Evolutionary conservation across 2,888 invertebrate species (phyloP), one percentile per base, ranked within the genome.

Genomic region (Dorcus hopei): DNA sequence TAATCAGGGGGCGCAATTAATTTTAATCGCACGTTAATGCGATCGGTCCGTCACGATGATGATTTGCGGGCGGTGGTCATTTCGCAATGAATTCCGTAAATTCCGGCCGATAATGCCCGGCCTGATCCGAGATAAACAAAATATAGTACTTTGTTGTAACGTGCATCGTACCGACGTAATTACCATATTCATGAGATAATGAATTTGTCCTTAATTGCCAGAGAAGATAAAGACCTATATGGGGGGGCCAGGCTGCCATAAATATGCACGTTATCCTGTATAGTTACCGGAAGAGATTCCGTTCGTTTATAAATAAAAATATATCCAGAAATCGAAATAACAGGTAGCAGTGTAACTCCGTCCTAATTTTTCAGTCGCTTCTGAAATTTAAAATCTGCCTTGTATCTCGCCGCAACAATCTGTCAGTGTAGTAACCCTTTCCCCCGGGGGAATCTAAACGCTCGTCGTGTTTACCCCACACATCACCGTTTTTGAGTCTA

Each of bases 101-200:
- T 51, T 57, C 39, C 26, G 42, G 26, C 41, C 49, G 59, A 59
- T 59, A 56, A 59, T 52, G 59, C 49, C 26, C 49, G 56, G 55
- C 52, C 49, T 49, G 52, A 59, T 52, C 49, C 45, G 19, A 59
- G 55, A 59, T 59, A 59, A 59, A 56, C 55, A 59, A 59, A 59
- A 59, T 59, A 56, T 52, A 55, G 59, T 43, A 52, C 59, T 59
- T 49, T 48, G 26, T 26, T 26, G 48, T 59, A 14, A 52, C 52
- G 56, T 59, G 49, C 56, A 55, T 23, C 14, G 11, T 45, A 14
- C n/a, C n/a, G n/a, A 45, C 39, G 16, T 52, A 52, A 59, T 59
- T 56, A 59, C 49, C 52, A 59, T 59, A 59, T 59, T 59, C 59
- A 59, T 59, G 59, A 59, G 59, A 56, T 56, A 59, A 55, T 59